Percentiles rank a stretch among this genome's conserved stretches.
Conservation (phyloP, 1,140 invertebrate species). For the Mesaphorura yosii region DNA sequence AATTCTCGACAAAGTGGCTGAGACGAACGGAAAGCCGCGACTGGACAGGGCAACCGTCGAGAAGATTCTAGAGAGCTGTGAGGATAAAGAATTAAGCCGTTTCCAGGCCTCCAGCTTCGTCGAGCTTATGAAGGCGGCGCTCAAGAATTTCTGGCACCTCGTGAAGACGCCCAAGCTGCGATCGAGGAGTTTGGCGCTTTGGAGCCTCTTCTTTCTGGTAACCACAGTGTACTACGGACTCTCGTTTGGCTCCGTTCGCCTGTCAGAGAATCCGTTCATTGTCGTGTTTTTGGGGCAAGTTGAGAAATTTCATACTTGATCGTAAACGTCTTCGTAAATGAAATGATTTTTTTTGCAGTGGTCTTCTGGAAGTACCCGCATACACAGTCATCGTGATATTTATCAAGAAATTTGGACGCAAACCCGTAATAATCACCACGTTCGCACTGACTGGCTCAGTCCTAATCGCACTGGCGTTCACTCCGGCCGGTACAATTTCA, state of each 20-base stretch:
- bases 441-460: conserved; percentile 2
- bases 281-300: conserved; percentile 23
- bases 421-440: conserved; percentile 4
- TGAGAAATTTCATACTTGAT: neutral
- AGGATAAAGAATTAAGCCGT: conserved; percentile 2
- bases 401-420: conserved; percentile 23
- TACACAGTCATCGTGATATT: conserved; percentile 13
- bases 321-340: neutral
- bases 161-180: conserved; percentile 18
- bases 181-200: conserved; percentile 17
- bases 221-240: conserved; percentile 26
- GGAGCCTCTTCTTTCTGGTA: conserved; percentile 22
- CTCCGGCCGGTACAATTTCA: conserved; percentile 12
- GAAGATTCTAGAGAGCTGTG: conserved; percentile 11
- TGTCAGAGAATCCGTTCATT: conserved; percentile 23
- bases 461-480: conserved; percentile 6
- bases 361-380: conserved; percentile 28
- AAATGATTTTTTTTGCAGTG: conserved; percentile 14
- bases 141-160: conserved; percentile 16
- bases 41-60: conserved; percentile 4
- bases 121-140: neutral
- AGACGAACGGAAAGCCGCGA: conserved; percentile 36
- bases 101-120: neutral
- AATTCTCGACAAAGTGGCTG: conserved; percentile 55
- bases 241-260: conserved; percentile 16